Evolutionary conservation across 2,113 vertebrate genomes (phyloP).

Genomic region (Azemiops feae): DNA sequence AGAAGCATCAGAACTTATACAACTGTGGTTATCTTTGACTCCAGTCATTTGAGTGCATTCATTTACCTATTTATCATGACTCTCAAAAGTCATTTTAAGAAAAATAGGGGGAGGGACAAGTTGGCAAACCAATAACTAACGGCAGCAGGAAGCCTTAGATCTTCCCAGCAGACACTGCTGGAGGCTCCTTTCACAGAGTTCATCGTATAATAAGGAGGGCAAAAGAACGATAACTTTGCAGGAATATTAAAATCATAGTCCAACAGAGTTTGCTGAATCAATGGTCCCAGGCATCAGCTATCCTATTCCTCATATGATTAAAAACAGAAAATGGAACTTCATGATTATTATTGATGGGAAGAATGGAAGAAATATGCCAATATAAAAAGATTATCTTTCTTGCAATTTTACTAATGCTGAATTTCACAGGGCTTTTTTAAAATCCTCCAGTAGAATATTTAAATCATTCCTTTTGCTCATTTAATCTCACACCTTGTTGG

Average conservation of each 20-base stretch:
- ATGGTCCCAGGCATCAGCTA: not conserved
- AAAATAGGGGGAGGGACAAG: not conserved
- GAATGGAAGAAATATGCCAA: not conserved
- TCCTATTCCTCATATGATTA: not conserved
- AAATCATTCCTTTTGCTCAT: not conserved
- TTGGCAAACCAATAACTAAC: slow-evolving; percentile 30
- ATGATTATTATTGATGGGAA: not conserved
- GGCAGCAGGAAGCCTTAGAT: slow-evolving; percentile 25
- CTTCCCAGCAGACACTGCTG: slow-evolving; percentile 30
- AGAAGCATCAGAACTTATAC: not conserved
- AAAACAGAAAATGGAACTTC: not conserved
- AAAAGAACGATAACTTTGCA: not conserved
- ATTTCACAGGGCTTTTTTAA: not conserved
- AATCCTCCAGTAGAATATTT: not conserved
- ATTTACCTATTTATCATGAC: not conserved
- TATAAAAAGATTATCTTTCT: not conserved
- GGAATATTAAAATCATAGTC: not conserved
- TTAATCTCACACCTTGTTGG: not conserved
- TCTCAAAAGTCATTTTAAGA: not conserved
- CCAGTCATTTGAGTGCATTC: not conserved
- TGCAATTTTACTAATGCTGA: not conserved
- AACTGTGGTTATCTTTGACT: not conserved
- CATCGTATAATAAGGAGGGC: slow-evolving; percentile 30
- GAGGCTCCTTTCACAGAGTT: slow-evolving; percentile 47
- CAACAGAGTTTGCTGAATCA: not conserved